Evolutionary conservation across 2,888 invertebrate genomes (phyloP).

Genomic region (Anoncus sp.): DNA sequence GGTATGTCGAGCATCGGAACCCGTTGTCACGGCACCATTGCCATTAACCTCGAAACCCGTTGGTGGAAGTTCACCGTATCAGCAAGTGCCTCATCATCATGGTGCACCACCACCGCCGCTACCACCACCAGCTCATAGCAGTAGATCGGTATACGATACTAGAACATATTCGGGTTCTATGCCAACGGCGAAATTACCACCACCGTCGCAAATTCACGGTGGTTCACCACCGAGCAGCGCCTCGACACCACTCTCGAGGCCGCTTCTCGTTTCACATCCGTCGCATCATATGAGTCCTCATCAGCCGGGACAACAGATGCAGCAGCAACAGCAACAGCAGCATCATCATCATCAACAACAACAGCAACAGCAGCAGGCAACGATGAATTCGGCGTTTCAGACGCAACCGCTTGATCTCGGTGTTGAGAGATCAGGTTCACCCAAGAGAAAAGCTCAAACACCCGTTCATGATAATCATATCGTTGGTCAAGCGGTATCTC

Average conservation of each 20-base stretch:
- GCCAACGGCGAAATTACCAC: slow-evolving; percentile 77
- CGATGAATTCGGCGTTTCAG: slow-evolving; percentile 85
- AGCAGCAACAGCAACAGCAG: slow-evolving; percentile 52
- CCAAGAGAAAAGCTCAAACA: slow-evolving; percentile 86
- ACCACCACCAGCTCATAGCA: slow-evolving; percentile 82
- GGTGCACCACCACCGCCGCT: slow-evolving; percentile 84
- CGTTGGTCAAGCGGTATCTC: slow-evolving; percentile 84
- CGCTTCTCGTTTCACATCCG: slow-evolving; percentile 78
- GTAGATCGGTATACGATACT: slow-evolving; percentile 83
- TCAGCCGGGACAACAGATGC: slow-evolving; percentile 71
- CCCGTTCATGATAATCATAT: slow-evolving; percentile 81
- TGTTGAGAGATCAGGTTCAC: slow-evolving; percentile 84
- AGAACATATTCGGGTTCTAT: slow-evolving; percentile 76
- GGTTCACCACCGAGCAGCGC: slow-evolving; percentile 81
- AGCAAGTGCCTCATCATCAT: slow-evolving; percentile 84
- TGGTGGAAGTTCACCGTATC: slow-evolving; percentile 84
- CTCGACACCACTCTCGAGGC: slow-evolving; percentile 79
- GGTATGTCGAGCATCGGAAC: slow-evolving; percentile 83
- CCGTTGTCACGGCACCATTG: slow-evolving; percentile 82
- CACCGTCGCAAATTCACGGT: slow-evolving; percentile 84
- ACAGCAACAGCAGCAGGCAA: slow-evolving; percentile 64
- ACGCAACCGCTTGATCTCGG: slow-evolving; percentile 92
- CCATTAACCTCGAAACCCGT: slow-evolving; percentile 86
- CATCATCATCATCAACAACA: slow-evolving; percentile 70
- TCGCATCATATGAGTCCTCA: slow-evolving; percentile 71